Evolutionary conservation across 2,888 invertebrate species (phyloP).

Genomic region (Colletes collaris): DNA sequence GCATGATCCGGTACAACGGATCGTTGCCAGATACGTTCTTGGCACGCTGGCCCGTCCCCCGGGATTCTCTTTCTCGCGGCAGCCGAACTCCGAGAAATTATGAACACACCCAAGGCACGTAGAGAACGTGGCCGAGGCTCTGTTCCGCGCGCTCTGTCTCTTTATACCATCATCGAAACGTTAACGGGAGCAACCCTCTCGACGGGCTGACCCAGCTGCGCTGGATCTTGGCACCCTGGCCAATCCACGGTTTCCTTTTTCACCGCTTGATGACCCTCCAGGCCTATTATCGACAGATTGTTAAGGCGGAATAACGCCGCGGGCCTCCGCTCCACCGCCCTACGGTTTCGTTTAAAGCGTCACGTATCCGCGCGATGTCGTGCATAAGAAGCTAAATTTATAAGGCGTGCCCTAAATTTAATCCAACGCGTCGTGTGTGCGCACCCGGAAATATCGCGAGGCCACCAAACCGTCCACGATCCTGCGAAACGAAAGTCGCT

Average conservation of each 20-base stretch:
- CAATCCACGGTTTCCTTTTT: slow-evolving; percentile 67
- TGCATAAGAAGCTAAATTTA: slow-evolving; percentile 53
- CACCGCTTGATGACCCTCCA: slow-evolving; percentile 55
- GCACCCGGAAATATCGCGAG: not conserved
- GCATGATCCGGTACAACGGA: slow-evolving; percentile 4
- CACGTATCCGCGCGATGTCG: slow-evolving; percentile 47
- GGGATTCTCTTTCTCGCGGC: slow-evolving; percentile 2
- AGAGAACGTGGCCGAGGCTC: slow-evolving; percentile 32
- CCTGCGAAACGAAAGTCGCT: too few species aligned
- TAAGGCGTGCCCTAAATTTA: slow-evolving; percentile 41
- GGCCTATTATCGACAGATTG: slow-evolving; percentile 61
- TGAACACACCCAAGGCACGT: slow-evolving; percentile 53
- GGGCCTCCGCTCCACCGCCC: not conserved
- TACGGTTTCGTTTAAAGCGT: slow-evolving; percentile 38
- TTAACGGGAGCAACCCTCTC: slow-evolving; percentile 70
- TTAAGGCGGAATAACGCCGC: slow-evolving; percentile 54
- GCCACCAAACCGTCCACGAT: too few species aligned
- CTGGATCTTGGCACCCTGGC: slow-evolving; percentile 72
- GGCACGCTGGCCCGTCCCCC: slow-evolving; percentile 36
- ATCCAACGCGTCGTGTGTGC: too few species aligned
- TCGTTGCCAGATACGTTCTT: slow-evolving; percentile 31
- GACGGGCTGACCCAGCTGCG: slow-evolving; percentile 61
- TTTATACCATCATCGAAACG: slow-evolving; percentile 50
- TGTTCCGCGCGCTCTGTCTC: slow-evolving; percentile 36
- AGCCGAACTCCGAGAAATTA: slow-evolving; percentile 38